Conservation (phyloP, 2,888 invertebrate genomes). For the Philonicus albiceps region DNA sequence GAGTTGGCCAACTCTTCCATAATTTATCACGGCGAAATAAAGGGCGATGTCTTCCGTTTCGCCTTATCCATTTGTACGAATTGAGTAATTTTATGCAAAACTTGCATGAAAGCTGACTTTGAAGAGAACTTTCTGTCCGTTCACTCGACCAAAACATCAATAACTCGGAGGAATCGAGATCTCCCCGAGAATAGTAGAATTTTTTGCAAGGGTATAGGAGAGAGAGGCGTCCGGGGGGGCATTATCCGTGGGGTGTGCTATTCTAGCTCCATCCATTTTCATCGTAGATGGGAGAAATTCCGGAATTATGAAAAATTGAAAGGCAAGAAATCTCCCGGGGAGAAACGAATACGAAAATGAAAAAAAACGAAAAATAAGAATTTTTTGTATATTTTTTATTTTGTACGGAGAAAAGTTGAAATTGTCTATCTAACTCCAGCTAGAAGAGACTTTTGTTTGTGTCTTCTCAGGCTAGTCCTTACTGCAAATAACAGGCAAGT, state of each 20-base stretch:
- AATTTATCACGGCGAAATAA: conserved; percentile 16
- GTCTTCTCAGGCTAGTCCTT: neutral
- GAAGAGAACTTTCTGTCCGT: neutral
- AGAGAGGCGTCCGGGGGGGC: neutral
- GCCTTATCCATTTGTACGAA: neutral
- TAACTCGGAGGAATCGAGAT: neutral
- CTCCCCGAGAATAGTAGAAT: neutral
- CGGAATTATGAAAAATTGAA: conserved; percentile 13
- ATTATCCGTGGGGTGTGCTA: neutral
- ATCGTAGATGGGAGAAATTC: neutral
- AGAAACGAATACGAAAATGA: neutral
- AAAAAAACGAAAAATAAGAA: neutral
- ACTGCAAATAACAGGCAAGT: neutral
- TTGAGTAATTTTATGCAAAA: conserved; percentile 18
- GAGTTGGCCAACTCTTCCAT: neutral
- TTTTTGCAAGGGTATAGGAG: neutral
- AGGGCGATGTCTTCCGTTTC: neutral
- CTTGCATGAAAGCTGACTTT: neutral
- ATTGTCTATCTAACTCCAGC: neutral
- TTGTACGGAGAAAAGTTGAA: neutral
- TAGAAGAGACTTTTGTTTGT: neutral
- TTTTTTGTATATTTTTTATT: too few relatives aligned
- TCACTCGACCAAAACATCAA: neutral
- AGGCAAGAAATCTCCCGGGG: neutral
- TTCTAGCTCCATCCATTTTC: neutral